phyloP scores from a whole-genome alignment of 2,797 vertebrate genomes.

The Lerista edwardsae region DNA sequence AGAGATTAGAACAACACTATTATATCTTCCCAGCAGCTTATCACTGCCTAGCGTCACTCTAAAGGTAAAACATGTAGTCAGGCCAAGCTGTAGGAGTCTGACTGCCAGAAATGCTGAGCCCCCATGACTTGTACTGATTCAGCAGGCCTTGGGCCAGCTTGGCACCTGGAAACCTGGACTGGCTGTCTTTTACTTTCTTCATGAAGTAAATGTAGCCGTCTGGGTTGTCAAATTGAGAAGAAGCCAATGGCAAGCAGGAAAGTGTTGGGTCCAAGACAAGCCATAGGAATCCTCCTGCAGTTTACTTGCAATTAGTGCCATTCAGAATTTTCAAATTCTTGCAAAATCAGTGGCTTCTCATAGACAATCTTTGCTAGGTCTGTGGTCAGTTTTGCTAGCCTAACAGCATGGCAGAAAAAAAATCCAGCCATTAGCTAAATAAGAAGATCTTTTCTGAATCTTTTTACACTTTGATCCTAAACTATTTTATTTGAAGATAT shows the following conservation, averaged over 20 bases:
- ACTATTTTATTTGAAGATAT: no score
- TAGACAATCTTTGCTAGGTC: no score
- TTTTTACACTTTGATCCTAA: no score
- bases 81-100: neutral
- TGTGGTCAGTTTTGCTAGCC: neutral
- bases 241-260: neutral
- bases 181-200: neutral
- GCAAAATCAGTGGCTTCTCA: no score
- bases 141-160: neutral
- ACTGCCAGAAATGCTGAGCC: neutral
- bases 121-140: neutral
- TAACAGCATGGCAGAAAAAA: no score
- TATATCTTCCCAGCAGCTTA: conserved; percentile 18
- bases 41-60: conserved; percentile 2
- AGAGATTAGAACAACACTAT: conserved; percentile 17
- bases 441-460: no score
- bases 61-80: conserved; percentile 1
- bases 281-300: neutral
- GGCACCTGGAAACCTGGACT: neutral
- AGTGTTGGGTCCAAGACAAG: neutral
- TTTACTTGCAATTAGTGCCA: neutral
- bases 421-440: no score
- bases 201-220: neutral
- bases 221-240: neutral
- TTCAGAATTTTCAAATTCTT: neutral